phyloP scores from a whole-genome alignment of 2,113 vertebrate genomes.

The Microcebus murinus region DNA sequence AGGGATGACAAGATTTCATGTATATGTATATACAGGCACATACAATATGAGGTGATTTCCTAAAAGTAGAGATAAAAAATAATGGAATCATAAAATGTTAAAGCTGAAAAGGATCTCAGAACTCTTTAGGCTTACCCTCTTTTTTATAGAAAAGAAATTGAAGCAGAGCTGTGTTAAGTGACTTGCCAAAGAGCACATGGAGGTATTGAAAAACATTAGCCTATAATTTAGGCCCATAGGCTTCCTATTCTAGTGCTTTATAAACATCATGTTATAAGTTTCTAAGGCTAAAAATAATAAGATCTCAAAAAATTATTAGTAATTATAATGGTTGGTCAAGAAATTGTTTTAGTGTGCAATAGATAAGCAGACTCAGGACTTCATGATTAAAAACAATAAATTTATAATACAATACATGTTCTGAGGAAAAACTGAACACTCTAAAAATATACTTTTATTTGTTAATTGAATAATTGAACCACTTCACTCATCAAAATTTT shows the following conservation, averaged over 20 bases:
- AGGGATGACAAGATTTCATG: neutral
- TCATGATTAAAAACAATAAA: neutral
- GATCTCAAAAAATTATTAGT: neutral
- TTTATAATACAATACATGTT: neutral
- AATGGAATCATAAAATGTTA: neutral
- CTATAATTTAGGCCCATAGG: neutral
- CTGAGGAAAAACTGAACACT: neutral
- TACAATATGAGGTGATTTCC: neutral
- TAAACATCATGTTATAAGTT: neutral
- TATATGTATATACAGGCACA: neutral
- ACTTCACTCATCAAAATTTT: neutral
- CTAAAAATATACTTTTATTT: slow-evolving; percentile 15
- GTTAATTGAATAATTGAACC: neutral
- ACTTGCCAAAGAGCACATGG: neutral
- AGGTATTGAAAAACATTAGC: neutral
- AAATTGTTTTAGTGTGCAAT: neutral
- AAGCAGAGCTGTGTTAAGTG: neutral
- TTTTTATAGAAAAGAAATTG: slow-evolving; percentile 1
- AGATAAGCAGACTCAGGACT: neutral
- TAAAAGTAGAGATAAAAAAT: neutral
- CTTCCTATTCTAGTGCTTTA: neutral
- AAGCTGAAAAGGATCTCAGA: neutral
- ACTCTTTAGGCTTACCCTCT: neutral
- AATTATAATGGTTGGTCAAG: neutral
- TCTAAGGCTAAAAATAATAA: neutral